Conservation (phyloP, 2,113 vertebrate genomes). For the Trogon melanurus region DNA sequence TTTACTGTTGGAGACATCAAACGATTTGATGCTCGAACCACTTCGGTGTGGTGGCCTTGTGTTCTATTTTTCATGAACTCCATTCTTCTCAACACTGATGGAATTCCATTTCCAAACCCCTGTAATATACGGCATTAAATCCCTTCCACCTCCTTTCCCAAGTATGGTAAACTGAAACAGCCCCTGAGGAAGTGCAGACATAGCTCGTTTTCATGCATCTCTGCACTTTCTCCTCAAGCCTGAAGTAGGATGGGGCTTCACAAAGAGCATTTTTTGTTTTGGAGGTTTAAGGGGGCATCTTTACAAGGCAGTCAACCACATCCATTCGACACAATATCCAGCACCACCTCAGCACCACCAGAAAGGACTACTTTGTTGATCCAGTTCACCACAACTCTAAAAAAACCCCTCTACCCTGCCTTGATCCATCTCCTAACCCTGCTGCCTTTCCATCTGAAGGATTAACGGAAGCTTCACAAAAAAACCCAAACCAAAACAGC, state of each 20-base stretch:
- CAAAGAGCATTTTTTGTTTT: background rate
- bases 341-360: background rate
- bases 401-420: background rate
- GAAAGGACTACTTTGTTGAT: background rate
- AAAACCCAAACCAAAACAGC: background rate
- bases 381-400: background rate
- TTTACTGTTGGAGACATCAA: background rate
- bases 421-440: background rate
- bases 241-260: background rate
- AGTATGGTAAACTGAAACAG: background rate
- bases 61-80: background rate
- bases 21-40: background rate
- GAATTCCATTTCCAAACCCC: background rate
- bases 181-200: background rate
- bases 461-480: background rate
- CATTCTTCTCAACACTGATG: background rate
- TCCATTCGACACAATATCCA: background rate
- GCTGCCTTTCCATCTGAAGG: background rate
- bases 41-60: background rate
- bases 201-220: background rate
- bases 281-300: background rate
- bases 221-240: too few species aligned
- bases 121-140: background rate
- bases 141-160: background rate
- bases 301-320: background rate